Evolutionary conservation across 2,113 vertebrate species (phyloP), one percentile per base, ranked within the genome.

Genomic region (Xyliphius kryptos): DNA sequence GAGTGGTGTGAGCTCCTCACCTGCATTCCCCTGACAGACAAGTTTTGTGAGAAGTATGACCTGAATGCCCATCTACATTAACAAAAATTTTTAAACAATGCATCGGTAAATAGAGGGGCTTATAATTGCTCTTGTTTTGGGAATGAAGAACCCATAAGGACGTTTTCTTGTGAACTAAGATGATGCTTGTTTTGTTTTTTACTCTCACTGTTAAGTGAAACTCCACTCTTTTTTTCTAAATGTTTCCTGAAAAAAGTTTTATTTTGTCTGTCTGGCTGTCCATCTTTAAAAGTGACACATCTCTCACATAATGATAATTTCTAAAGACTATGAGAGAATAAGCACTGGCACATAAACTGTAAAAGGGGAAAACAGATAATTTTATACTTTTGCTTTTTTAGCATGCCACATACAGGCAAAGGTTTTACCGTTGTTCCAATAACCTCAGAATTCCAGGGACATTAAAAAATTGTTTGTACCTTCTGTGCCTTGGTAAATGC

Each of bases 21-120:
- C 37, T 99, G 96, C 76, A 97, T 99, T 81, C 95, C 95, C 37
- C 95, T 99, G 87, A 98, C 96, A 6, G 95, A 99, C 90, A 98
- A 98, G 69, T 99, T 99, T 88, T 98, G 95, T 3, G 96, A 95
- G 86, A 99, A 99, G 79, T 99, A 97, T 0, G 95, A 97, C 81
- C 90, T 99, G 77, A 95, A 99, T 0, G 90, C 94, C 7, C 94
- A 98, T 86, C 92, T 99, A 67, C 94, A 96, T 81, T 98, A 87
- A 95, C 73, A 40, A 50, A 47, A 65, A 12, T 19, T 2, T 13
- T 6, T 6, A 19, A 43, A 32, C 5, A 22, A 10, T 41, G 9
- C 10, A 7, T 41, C n/a, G 43, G 43, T 2, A 3, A 6, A 46
- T 13, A n/a, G n/a, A n/a, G n/a, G n/a, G n/a, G n/a, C n/a, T n/a